Evolutionary conservation across 1,140 invertebrate species (phyloP).

Genomic region (Hycleus cichorii): DNA sequence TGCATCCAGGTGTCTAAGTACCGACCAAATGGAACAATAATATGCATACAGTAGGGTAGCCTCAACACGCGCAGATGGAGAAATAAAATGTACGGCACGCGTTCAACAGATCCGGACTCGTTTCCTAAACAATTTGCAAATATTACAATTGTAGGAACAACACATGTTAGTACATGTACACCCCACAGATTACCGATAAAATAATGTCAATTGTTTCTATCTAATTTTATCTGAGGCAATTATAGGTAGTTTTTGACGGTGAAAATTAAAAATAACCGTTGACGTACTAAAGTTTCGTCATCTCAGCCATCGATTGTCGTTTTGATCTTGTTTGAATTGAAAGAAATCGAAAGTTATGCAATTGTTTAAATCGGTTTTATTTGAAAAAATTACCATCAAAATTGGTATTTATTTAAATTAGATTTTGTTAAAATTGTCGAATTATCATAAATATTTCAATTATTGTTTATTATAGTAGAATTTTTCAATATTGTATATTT

Average conservation of each 20-base stretch:
- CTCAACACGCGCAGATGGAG: conserved; percentile 11
- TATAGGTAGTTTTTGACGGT: conserved; percentile 1
- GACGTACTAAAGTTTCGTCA: not conserved
- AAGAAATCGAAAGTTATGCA: too few species aligned
- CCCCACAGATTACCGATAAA: too few species aligned
- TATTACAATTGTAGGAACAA: too few species aligned
- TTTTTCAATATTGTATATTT: conserved; percentile 4
- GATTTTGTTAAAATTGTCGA: too few species aligned
- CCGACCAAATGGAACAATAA: conserved; percentile 12
- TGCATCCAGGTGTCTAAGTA: conserved; percentile 11
- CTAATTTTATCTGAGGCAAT: not conserved
- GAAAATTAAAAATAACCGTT: conserved; percentile 3
- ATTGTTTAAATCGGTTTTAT: not conserved
- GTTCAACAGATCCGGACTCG: conserved; percentile 4
- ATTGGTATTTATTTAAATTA: too few species aligned
- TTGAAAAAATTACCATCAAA: not conserved
- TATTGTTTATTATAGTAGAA: too few species aligned
- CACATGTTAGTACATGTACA: too few species aligned
- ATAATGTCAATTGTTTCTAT: too few species aligned
- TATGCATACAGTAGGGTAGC: conserved; percentile 1
- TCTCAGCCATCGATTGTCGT: too few species aligned
- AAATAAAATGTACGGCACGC: conserved; percentile 6
- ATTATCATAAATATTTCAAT: too few species aligned
- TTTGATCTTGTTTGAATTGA: too few species aligned
- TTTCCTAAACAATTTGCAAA: too few species aligned